phyloP scores from a whole-genome alignment of 2,888 invertebrate genomes.

The Oxycera nigricornis region DNA sequence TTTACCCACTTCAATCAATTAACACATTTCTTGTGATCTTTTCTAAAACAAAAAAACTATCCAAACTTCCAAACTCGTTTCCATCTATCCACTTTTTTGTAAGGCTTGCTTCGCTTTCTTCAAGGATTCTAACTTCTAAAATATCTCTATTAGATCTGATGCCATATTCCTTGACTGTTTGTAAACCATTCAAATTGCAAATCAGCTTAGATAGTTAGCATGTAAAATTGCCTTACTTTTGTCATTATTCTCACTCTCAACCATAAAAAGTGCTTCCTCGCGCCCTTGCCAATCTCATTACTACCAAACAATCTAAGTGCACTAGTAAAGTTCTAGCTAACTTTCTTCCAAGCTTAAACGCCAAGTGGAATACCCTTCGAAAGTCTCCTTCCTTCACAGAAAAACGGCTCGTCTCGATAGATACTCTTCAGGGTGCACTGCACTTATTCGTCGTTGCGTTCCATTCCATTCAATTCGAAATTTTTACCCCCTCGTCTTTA shows the following conservation, averaged over 20 bases:
- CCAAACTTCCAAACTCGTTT: too few species aligned
- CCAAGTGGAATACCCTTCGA: slow-evolving; percentile 18
- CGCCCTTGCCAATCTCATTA: background rate
- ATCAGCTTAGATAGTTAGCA: background rate
- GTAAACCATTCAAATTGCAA: background rate
- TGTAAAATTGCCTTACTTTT: background rate
- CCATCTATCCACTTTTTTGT: too few species aligned
- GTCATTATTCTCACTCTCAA: background rate
- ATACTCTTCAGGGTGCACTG: slow-evolving; percentile 29
- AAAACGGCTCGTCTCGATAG: slow-evolving; percentile 27
- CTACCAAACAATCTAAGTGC: background rate
- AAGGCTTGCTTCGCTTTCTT: too few species aligned
- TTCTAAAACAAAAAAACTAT: too few species aligned
- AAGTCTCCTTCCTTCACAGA: background rate
- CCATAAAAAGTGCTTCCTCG: background rate
- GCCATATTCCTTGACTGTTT: too few species aligned
- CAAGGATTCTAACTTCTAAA: too few species aligned
- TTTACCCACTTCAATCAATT: too few species aligned
- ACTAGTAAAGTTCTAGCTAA: background rate
- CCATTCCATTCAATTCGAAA: slow-evolving; percentile 24
- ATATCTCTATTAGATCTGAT: too few species aligned
- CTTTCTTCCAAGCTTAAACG: slow-evolving; percentile 15
- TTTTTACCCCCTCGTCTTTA: background rate
- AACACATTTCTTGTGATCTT: too few species aligned
- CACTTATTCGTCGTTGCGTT: background rate